phyloP scores from a whole-genome alignment of 1,140 invertebrate species.

The Lasaia peninsularis region DNA sequence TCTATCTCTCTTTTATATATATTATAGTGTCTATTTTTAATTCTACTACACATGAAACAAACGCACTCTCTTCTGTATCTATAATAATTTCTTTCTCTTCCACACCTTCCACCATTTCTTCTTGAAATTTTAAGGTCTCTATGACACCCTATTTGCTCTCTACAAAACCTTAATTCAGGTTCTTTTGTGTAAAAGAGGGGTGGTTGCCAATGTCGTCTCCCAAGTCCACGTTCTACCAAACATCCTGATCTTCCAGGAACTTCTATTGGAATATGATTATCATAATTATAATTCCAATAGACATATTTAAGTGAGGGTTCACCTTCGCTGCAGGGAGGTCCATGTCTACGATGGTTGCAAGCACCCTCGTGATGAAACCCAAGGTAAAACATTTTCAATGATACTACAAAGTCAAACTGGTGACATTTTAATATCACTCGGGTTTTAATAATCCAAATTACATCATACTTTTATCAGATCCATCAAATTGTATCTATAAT shows the following conservation, averaged over 20 bases:
- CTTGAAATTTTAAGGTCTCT: neutral
- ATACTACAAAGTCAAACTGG: neutral
- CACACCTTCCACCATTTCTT: neutral
- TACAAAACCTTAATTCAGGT: neutral
- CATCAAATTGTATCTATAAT: neutral
- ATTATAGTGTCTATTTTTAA: too few relatives aligned
- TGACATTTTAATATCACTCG: neutral
- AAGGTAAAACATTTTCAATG: neutral
- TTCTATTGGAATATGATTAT: neutral
- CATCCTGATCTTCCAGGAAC: neutral
- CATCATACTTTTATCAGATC: neutral
- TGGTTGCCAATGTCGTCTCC: neutral
- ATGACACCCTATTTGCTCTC: neutral
- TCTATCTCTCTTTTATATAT: too few relatives aligned
- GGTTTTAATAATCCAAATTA: neutral
- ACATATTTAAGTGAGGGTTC: neutral
- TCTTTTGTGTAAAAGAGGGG: neutral
- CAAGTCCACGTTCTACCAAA: neutral
- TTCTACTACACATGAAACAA: too few relatives aligned
- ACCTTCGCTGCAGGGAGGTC: neutral
- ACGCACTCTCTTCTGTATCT: neutral
- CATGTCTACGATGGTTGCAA: neutral
- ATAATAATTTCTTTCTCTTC: neutral
- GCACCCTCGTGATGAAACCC: neutral
- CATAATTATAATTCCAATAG: neutral